Conservation (phyloP, 2,888 invertebrate genomes). For the Trissolcus japonicus region DNA sequence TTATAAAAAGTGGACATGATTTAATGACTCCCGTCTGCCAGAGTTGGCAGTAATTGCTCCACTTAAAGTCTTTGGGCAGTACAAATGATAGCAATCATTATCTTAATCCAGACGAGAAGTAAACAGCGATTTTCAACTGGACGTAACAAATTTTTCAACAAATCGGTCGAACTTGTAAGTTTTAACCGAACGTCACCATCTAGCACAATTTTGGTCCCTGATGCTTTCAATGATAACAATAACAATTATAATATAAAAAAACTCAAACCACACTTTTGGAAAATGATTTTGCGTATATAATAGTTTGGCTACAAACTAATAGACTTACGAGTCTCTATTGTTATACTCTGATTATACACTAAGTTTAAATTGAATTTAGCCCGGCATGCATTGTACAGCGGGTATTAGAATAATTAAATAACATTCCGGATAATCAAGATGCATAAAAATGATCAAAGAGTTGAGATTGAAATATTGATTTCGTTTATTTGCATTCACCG, state of each 20-base stretch:
- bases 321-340: slow-evolving; percentile 3
- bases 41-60: slow-evolving; percentile 11
- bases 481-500: neutral
- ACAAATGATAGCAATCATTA: slow-evolving; percentile 28
- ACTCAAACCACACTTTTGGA: too few species aligned
- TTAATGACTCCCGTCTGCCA: too few species aligned
- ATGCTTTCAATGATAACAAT: too few species aligned
- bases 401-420: slow-evolving; percentile 30
- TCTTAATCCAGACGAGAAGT: slow-evolving; percentile 17
- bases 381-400: slow-evolving; percentile 1
- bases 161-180: neutral
- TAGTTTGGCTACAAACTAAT: slow-evolving; percentile 7
- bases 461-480: neutral
- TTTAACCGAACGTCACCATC: neutral
- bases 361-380: slow-evolving; percentile 44
- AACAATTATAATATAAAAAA: too few species aligned
- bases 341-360: slow-evolving; percentile 29
- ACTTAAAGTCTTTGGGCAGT: slow-evolving; percentile 12
- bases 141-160: slow-evolving; percentile 24
- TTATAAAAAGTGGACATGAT: neutral
- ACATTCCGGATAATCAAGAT: slow-evolving; percentile 1
- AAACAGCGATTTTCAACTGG: slow-evolving; percentile 17
- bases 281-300: slow-evolving; percentile 3
- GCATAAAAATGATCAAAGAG: neutral
- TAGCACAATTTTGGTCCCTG: too few species aligned